A percentile compares a stretch with the other conserved stretches of the same genome.
These are phyloP conservation scores for Damaliscus lunatus DNA, from an alignment of 2,113 vertebrate species.

Conservation along the genomic window DNA sequence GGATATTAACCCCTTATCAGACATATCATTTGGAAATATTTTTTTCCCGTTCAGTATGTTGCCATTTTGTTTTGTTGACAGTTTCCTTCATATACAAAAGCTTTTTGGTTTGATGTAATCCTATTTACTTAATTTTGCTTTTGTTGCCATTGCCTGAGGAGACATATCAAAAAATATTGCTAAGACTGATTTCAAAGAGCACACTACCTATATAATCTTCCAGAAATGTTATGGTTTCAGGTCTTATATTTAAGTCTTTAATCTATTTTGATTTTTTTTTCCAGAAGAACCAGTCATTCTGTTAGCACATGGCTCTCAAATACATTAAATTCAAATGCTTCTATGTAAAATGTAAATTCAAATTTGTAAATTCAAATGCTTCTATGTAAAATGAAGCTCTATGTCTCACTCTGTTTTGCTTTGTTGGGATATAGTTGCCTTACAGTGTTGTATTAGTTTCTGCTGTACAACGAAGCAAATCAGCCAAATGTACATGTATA, in stretches of 20 bases:
- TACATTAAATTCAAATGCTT: background rate
- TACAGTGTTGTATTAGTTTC: background rate
- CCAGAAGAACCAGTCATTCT: background rate
- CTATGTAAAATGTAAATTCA: background rate
- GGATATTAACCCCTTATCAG: background rate
- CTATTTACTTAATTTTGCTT: background rate
- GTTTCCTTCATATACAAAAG: background rate
- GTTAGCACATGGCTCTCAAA: background rate
- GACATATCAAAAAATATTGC: background rate
- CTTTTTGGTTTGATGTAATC: background rate
- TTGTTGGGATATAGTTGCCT: background rate
- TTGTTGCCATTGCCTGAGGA: background rate
- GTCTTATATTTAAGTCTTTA: background rate
- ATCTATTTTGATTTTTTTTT: background rate
- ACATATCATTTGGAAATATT: background rate
- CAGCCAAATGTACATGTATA: background rate
- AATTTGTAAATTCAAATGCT: background rate
- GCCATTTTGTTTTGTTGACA: background rate
- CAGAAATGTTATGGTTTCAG: background rate
- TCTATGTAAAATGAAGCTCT: background rate
- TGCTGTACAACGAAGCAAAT: background rate
- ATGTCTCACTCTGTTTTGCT: background rate
- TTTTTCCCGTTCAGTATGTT: background rate
- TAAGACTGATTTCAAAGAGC: background rate
- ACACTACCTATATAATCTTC: background rate